Percentiles rank a stretch among this genome's conserved stretches.
These are phyloP conservation scores for Synanthedon tipuliformis DNA, from an alignment of 2,888 invertebrate genomes.

Conservation along the genomic window DNA sequence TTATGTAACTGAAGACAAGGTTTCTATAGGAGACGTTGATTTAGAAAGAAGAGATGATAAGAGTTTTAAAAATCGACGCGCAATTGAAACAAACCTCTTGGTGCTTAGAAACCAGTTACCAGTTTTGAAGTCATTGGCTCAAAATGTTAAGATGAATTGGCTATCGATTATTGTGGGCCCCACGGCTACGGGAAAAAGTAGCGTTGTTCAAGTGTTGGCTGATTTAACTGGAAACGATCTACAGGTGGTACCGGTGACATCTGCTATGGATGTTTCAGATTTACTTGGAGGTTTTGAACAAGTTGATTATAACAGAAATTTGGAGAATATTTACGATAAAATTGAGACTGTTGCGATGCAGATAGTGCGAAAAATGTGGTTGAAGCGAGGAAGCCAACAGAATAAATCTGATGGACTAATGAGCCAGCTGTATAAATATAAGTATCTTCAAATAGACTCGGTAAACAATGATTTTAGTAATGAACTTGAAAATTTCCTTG, in stretches of 20 bases:
- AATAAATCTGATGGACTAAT: conserved; percentile 36
- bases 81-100: conserved; percentile 47
- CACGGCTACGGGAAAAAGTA: conserved; percentile 83
- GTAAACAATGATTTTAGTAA: conserved; percentile 16
- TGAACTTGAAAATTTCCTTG: conserved; percentile 30
- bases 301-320: conserved; percentile 78
- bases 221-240: conserved; percentile 80
- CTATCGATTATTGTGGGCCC: conserved; percentile 88
- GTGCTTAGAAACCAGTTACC: conserved; percentile 72
- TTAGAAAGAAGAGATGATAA: conserved; percentile 51
- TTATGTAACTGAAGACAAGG: conserved; percentile 66
- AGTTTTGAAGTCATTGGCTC: conserved; percentile 81
- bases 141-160: conserved; percentile 93
- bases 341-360: conserved; percentile 67
- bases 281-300: conserved; percentile 98
- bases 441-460: conserved; percentile 21
- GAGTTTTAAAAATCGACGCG: conserved; percentile 36
- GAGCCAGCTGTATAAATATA: conserved; percentile 37
- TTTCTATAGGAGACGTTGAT: conserved; percentile 76
- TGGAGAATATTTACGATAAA: conserved; percentile 75
- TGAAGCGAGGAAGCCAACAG: conserved; percentile 23
- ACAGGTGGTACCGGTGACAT: conserved; percentile 83
- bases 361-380: conserved; percentile 56
- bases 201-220: conserved; percentile 80
- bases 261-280: conserved; percentile 94